These are phyloP conservation scores for Protobothrops mucrosquamatus DNA, from an alignment of 2,113 vertebrate genomes.

Conservation along the genomic window DNA sequence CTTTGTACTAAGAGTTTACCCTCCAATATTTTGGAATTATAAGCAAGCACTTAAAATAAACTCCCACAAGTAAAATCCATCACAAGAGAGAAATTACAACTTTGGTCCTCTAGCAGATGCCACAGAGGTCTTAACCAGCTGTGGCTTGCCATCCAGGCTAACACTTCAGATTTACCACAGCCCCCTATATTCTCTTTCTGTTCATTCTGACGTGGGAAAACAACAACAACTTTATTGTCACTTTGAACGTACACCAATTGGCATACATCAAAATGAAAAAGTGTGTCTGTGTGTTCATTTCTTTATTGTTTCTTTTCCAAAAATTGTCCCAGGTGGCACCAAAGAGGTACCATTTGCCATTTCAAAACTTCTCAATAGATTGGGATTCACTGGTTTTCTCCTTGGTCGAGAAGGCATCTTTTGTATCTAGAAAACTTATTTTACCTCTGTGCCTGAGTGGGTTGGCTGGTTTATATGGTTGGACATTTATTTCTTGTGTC, in stretches of 20 bases:
- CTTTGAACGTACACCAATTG: too few relatives aligned
- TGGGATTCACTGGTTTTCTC: neutral
- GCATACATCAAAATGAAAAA: too few relatives aligned
- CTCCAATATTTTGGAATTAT: neutral
- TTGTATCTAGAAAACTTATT: neutral
- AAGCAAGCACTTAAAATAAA: neutral
- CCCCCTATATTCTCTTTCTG: neutral
- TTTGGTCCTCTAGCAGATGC: neutral
- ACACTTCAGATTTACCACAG: neutral
- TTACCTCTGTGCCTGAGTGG: neutral
- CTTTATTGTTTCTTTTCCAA: neutral
- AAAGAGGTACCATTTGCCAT: neutral
- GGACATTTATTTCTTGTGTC: neutral
- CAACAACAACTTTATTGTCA: too few relatives aligned
- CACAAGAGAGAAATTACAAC: neutral
- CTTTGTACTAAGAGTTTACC: neutral
- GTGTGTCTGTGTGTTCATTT: neutral
- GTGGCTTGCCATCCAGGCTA: neutral
- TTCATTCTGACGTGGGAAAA: neutral
- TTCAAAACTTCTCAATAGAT: neutral
- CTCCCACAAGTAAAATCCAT: neutral
- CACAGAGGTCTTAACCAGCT: neutral
- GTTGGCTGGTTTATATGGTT: neutral
- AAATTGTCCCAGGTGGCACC: neutral
- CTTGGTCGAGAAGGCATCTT: neutral